phyloP scores from a whole-genome alignment of 2,888 invertebrate species.

The Mactromeris polynyma region DNA sequence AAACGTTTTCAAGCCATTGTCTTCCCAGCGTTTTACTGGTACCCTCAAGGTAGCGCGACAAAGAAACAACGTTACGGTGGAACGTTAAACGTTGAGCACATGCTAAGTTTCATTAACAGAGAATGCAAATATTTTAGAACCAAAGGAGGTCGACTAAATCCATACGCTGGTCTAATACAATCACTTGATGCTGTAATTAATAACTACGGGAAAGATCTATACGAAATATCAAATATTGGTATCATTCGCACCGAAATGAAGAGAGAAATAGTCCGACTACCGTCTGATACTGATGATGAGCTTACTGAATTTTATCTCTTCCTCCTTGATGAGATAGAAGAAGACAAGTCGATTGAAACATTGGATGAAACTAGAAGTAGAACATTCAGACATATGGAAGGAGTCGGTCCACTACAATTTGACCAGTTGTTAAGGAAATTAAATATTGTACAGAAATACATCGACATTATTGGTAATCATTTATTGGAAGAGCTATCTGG shows the following conservation, averaged over 20 bases:
- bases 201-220: constrained; percentile 50
- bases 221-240: constrained; percentile 50
- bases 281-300: constrained; percentile 34
- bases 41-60: constrained; percentile 13
- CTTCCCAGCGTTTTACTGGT: constrained; percentile 62
- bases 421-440: constrained; percentile 53
- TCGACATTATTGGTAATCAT: constrained; percentile 58
- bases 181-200: constrained; percentile 48
- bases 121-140: constrained; percentile 45
- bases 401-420: constrained; percentile 36
- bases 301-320: constrained; percentile 49
- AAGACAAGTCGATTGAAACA: constrained; percentile 55
- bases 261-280: constrained; percentile 30
- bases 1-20: constrained; percentile 25
- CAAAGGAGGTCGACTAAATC: constrained; percentile 54
- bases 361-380: constrained; percentile 54
- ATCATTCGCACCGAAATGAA: constrained; percentile 30
- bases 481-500: constrained; percentile 39
- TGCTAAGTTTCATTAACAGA: constrained; percentile 57
- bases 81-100: constrained; percentile 34
- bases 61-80: constrained; percentile 52
- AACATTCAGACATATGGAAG: constrained; percentile 46
- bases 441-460: constrained; percentile 52
- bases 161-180: constrained; percentile 58
- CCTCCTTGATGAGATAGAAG: constrained; percentile 47